phyloP scores from a whole-genome alignment of 1,140 invertebrate genomes.

The Platorchestia sp. region DNA sequence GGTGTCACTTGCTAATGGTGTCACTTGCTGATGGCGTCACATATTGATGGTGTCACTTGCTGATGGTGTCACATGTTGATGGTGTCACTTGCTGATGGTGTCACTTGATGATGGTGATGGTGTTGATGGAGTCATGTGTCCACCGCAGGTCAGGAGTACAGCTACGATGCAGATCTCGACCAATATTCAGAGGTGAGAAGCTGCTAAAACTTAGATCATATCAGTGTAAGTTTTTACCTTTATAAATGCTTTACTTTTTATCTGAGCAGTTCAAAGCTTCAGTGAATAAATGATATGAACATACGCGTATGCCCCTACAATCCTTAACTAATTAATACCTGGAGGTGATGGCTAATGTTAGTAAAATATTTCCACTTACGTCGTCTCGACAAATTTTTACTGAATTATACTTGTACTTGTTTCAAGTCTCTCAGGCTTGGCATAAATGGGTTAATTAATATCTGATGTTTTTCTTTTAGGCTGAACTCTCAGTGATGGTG shows the following conservation, averaged over 20 bases:
- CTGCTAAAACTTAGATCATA: too few species aligned
- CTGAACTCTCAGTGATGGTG: conserved; percentile 63
- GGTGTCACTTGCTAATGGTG: neutral
- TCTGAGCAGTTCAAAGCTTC: too few species aligned
- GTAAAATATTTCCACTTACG: too few species aligned
- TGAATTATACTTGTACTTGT: too few species aligned
- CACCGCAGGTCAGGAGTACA: conserved; percentile 56
- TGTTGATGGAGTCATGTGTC: neutral
- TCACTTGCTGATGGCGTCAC: neutral
- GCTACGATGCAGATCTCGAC: conserved; percentile 58
- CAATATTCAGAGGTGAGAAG: conserved; percentile 54
- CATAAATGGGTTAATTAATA: neutral
- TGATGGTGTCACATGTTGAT: neutral
- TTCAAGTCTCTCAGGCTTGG: neutral
- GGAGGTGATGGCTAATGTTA: too few species aligned
- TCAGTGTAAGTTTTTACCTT: too few species aligned
- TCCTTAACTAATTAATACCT: too few species aligned
- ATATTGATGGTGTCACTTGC: neutral
- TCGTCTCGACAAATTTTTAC: too few species aligned
- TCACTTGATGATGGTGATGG: neutral
- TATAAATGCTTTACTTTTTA: too few species aligned
- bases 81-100: neutral
- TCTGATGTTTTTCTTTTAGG: conserved; percentile 33
- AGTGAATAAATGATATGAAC: too few species aligned
- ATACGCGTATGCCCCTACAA: too few species aligned